phyloP scores from a whole-genome alignment of 1,140 invertebrate species.

The Riptortus pedestris region DNA sequence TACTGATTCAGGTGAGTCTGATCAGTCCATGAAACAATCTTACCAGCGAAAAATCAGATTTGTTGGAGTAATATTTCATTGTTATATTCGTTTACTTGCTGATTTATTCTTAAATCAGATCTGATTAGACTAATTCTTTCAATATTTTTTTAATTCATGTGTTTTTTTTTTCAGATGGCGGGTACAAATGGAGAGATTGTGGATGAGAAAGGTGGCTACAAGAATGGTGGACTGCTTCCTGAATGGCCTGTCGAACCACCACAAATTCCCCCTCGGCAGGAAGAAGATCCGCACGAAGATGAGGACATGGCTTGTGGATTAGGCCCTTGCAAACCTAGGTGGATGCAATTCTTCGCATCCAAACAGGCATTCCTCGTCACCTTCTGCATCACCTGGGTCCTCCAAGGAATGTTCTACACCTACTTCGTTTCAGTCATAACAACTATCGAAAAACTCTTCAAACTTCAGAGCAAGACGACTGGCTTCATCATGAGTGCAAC shows the following conservation, averaged over 20 bases:
- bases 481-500: conserved; percentile 87
- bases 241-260: background rate
- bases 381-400: conserved; percentile 78
- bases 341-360: conserved; percentile 69
- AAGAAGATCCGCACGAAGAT: conserved; percentile 14
- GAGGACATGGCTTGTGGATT: conserved; percentile 52
- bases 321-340: conserved; percentile 54
- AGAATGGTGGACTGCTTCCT: conserved; percentile 5
- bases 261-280: background rate
- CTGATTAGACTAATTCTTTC: no score
- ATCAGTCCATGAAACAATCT: background rate
- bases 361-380: conserved; percentile 78
- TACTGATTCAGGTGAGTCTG: no score
- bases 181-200: conserved; percentile 7
- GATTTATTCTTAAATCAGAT: no score
- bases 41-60: background rate
- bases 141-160: no score
- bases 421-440: conserved; percentile 95
- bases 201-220: background rate
- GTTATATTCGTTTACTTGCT: no score
- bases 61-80: no score
- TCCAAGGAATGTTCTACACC: conserved; percentile 89
- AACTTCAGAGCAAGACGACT: conserved; percentile 88
- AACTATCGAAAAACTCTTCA: conserved; percentile 91
- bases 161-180: background rate